phyloP scores from a whole-genome alignment of 2,113 vertebrate species.

The Crotalus viridis region DNA sequence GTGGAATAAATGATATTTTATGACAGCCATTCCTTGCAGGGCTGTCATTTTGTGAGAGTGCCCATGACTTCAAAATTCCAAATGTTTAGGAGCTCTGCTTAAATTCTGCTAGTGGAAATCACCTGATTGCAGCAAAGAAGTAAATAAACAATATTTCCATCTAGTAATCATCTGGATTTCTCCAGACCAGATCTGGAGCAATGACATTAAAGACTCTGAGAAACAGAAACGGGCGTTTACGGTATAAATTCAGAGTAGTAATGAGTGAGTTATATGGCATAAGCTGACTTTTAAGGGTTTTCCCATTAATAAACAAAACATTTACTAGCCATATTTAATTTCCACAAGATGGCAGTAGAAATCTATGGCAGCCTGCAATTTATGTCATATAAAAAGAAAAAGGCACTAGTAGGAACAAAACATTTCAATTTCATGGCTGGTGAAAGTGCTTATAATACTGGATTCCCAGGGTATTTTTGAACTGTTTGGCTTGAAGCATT shows the following conservation, averaged over 20 bases:
- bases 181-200: background rate
- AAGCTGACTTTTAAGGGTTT: background rate
- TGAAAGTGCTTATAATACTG: background rate
- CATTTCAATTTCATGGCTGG: background rate
- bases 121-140: background rate
- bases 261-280: background rate
- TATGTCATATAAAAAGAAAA: background rate
- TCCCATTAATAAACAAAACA: background rate
- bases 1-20: background rate
- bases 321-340: background rate
- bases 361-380: background rate
- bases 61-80: background rate
- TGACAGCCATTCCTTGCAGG: background rate
- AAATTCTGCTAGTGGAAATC: background rate
- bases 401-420: background rate
- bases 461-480: background rate
- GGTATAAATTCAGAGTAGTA: background rate
- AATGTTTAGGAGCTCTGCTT: background rate
- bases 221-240: background rate
- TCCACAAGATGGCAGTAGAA: constrained; percentile 14
- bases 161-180: background rate
- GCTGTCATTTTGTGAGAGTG: too few relatives aligned
- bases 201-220: background rate
- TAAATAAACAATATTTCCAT: background rate
- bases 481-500: background rate